Percentiles rank a stretch among this genome's conserved stretches.
Evolutionary conservation across 2,113 vertebrate genomes (phyloP).

Genomic region (Myotis davidii): DNA sequence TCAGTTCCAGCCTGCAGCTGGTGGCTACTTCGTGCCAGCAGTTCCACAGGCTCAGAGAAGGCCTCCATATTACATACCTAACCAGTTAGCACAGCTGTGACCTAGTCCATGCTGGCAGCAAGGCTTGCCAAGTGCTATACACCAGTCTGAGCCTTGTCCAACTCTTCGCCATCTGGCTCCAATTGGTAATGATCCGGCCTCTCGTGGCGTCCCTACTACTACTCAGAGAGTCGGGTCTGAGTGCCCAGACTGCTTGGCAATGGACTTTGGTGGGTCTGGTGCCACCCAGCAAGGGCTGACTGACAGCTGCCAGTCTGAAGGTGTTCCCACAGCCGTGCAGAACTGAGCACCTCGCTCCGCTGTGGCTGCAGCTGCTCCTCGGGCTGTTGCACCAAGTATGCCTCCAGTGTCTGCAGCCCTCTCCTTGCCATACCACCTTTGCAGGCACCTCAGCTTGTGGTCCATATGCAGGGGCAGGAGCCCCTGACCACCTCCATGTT

Average conservation of each 20-base stretch:
- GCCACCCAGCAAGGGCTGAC: slow-evolving; percentile 73
- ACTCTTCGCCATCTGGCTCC: slow-evolving; percentile 93
- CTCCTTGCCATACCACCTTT: slow-evolving; percentile 93
- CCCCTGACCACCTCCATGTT: slow-evolving; percentile 97
- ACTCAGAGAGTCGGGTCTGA: slow-evolving; percentile 89
- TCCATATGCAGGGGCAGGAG: slow-evolving; percentile 98
- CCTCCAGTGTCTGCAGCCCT: slow-evolving; percentile 92
- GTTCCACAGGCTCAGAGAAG: slow-evolving; percentile 98
- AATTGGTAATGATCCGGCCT: slow-evolving; percentile 86
- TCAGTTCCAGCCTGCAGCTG: slow-evolving; percentile 97
- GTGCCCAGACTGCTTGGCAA: slow-evolving; percentile 79
- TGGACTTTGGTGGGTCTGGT: slow-evolving; percentile 79
- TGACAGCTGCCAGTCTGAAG: slow-evolving; percentile 72
- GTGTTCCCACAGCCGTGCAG: slow-evolving; percentile 87
- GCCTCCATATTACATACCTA: slow-evolving; percentile 97
- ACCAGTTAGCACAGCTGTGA: slow-evolving; percentile 96
- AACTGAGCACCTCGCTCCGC: slow-evolving; percentile 90
- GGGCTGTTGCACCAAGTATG: slow-evolving; percentile 94
- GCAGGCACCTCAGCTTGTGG: slow-evolving; percentile 94
- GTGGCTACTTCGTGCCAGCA: slow-evolving; percentile 97
- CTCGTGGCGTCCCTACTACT: slow-evolving; percentile 89
- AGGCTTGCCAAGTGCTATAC: slow-evolving; percentile 93
- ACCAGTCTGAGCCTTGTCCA: slow-evolving; percentile 94
- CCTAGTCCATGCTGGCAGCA: slow-evolving; percentile 98
- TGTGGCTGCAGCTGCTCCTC: slow-evolving; percentile 89